These are phyloP conservation scores for Oryzias sinensis DNA, from an alignment of 2,797 vertebrate genomes.

Conservation along the genomic window DNA sequence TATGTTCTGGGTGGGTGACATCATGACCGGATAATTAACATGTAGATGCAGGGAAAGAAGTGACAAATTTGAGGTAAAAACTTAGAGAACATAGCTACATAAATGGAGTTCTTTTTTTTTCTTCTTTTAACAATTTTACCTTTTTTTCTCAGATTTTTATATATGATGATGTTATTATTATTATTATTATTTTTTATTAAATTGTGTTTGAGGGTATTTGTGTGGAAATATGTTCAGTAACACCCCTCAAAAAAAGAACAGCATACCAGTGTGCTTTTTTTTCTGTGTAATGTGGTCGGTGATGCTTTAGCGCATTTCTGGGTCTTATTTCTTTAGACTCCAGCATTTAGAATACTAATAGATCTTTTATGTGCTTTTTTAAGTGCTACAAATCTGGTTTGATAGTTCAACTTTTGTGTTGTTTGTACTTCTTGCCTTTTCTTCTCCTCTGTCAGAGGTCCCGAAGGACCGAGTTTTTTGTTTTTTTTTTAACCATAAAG, in stretches of 20 bases:
- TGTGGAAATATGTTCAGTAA: conserved; percentile 34
- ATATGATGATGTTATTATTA: conserved; percentile 4
- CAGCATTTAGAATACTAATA: conserved; percentile 65
- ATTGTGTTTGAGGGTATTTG: conserved; percentile 11
- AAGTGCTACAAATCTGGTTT: conserved; percentile 70
- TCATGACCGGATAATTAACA: conserved; percentile 24
- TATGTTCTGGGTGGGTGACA: conserved; percentile 24
- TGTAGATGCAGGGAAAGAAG: conserved; percentile 16
- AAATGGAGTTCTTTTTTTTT: conserved; percentile 1
- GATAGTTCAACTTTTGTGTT: conserved; percentile 69
- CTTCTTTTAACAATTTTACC: conserved; percentile 8
- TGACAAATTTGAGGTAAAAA: conserved; percentile 7
- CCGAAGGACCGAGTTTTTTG: conserved; percentile 48
- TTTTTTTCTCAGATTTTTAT: conserved; percentile 3
- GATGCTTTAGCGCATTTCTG: conserved; percentile 22
- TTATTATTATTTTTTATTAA: conserved; percentile 33
- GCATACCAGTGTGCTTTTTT: conserved; percentile 38
- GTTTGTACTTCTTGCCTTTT: conserved; percentile 61
- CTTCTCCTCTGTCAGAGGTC: conserved; percentile 41
- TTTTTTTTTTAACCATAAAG: conserved; percentile 5
- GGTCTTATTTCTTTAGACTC: conserved; percentile 59
- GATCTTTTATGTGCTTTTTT: conserved; percentile 39
- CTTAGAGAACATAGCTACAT: too few species aligned
- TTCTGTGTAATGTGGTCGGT: conserved; percentile 53
- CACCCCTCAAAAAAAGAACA: conserved; percentile 21